Conservation (phyloP, 2,888 invertebrate species). For the Lochmaea capreae region DNA sequence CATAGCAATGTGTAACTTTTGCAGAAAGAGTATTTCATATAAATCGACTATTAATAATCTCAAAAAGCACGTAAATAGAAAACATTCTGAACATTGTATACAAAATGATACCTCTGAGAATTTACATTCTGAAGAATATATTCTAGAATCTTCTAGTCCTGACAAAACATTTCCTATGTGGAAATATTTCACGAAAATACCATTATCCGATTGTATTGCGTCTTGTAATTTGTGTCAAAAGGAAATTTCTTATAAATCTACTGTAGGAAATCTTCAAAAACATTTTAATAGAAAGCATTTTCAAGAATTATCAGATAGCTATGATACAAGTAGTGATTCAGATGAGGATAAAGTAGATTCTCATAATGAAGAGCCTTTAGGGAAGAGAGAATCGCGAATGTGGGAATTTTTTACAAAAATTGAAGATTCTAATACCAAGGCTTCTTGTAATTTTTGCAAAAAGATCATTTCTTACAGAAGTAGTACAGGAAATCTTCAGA, state of each 20-base stretch:
- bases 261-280: neutral
- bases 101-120: neutral
- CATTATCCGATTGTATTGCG: neutral
- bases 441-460: conserved; percentile 9
- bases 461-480: conserved; percentile 7
- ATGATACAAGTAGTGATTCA: neutral
- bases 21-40: neutral
- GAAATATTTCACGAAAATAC: conserved; percentile 3
- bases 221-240: conserved; percentile 4
- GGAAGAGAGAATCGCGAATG: neutral
- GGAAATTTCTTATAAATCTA: conserved; percentile 8
- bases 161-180: neutral
- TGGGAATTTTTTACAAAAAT: conserved; percentile 12
- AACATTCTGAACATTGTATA: neutral
- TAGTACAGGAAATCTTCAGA: neutral
- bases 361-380: neutral
- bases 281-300: neutral
- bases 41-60: conserved; percentile 10
- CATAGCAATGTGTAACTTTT: conserved; percentile 9
- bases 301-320: neutral
- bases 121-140: neutral
- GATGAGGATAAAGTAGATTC: neutral
- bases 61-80: conserved; percentile 4
- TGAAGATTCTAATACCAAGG: neutral
- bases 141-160: neutral